Conservation (phyloP, 2,113 vertebrate genomes). For the Bambusicola thoracicus region DNA sequence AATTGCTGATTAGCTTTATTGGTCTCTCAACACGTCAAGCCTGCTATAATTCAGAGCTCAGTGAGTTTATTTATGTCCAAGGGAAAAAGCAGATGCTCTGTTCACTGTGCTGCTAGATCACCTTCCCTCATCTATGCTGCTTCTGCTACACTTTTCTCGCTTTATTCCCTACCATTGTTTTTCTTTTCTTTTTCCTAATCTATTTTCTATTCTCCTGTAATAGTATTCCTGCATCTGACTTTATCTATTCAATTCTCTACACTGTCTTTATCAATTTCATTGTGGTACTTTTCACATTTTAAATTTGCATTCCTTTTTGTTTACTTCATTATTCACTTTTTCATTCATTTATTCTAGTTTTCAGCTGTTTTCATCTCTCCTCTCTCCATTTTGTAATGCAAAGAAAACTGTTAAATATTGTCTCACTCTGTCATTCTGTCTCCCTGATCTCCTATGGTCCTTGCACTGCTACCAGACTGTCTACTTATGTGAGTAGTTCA, state of each 20-base stretch:
- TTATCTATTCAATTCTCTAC: not conserved
- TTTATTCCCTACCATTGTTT: not conserved
- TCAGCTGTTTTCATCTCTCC: not conserved
- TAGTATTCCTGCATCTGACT: slow-evolving; percentile 5
- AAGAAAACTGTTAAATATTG: slow-evolving; percentile 5
- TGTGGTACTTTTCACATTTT: slow-evolving; percentile 3
- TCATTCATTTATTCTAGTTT: slow-evolving; percentile 32
- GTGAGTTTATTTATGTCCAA: not conserved
- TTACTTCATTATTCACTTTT: slow-evolving; percentile 46
- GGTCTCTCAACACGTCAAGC: not conserved
- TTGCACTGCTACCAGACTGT: not conserved
- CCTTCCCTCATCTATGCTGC: not conserved
- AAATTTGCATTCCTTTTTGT: slow-evolving; percentile 47
- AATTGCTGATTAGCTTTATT: not conserved
- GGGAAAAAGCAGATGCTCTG: not conserved
- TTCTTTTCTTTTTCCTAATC: slow-evolving; percentile 41
- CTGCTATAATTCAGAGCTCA: not conserved
- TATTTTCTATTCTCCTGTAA: not conserved
- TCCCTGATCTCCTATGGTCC: not conserved
- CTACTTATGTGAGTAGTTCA: not conserved
- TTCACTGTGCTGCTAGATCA: not conserved
- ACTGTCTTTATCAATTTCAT: slow-evolving; percentile 21
- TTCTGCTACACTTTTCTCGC: not conserved
- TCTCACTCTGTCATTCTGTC: slow-evolving; percentile 18
- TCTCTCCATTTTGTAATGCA: not conserved